These are phyloP conservation scores for Petrolisthes manimaculis DNA, from an alignment of 2,888 invertebrate species.

Conservation along the genomic window DNA sequence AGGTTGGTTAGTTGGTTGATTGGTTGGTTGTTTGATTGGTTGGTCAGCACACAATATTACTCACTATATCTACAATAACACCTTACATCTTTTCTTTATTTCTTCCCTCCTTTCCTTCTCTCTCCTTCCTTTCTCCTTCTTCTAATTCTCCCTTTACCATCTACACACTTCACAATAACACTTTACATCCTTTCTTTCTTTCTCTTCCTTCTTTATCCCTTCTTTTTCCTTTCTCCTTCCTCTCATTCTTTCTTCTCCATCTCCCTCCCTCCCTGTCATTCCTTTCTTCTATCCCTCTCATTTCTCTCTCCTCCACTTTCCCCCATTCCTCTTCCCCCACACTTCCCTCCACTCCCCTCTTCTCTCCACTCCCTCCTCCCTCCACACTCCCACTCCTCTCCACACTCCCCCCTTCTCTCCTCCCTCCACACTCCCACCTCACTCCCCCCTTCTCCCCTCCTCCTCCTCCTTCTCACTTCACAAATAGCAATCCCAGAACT, in stretches of 20 bases:
- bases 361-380: background rate
- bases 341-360: background rate
- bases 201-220: background rate
- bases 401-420: slow-evolving; percentile 11
- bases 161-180: background rate
- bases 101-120: background rate
- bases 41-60: no score
- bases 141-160: background rate
- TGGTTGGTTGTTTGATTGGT: no score
- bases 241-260: background rate
- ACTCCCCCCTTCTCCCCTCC: background rate
- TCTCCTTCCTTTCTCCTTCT: background rate
- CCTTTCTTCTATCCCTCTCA: background rate
- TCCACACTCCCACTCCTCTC: background rate
- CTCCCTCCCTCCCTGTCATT: background rate
- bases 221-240: background rate
- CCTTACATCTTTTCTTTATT: background rate
- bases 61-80: background rate
- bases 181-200: background rate
- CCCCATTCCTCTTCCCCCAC: background rate
- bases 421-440: background rate
- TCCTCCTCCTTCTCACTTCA: background rate
- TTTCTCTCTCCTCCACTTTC: background rate
- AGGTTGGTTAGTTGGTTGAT: no score
- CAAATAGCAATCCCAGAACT: background rate